phyloP scores from a whole-genome alignment of 2,113 vertebrate species.

The Aspidoscelis tigris region DNA sequence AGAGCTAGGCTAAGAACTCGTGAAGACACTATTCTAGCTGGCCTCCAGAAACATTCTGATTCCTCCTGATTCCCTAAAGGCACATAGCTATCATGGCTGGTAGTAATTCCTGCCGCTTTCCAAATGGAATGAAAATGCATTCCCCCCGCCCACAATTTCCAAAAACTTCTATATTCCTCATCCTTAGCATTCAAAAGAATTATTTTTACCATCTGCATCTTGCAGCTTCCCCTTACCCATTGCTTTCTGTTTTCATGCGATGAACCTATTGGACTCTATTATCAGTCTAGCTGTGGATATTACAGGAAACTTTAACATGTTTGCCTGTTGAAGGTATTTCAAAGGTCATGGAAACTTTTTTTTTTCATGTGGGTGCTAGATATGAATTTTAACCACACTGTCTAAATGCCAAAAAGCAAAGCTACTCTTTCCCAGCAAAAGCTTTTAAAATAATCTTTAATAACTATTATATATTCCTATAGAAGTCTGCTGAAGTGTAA shows the following conservation, averaged over 20 bases:
- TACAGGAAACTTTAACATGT: neutral
- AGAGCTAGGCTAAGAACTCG: too few species aligned
- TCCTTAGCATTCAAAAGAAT: neutral
- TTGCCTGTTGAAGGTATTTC: neutral
- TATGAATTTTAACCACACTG: neutral
- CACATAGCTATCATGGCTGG: too few species aligned
- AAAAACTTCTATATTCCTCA: neutral
- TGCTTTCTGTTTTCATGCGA: neutral
- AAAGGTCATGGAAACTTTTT: slow-evolving; percentile 30
- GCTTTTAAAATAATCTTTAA: neutral
- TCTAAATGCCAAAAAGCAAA: neutral
- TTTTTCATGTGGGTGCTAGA: neutral
- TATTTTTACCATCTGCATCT: neutral
- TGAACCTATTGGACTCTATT: neutral
- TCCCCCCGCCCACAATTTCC: neutral
- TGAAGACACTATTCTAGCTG: too few species aligned
- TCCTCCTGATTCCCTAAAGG: too few species aligned
- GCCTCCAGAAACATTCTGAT: too few species aligned
- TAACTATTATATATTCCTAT: too few species aligned
- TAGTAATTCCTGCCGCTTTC: too few species aligned
- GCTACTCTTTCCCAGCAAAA: neutral
- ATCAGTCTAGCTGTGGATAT: neutral
- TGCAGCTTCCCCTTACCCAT: neutral
- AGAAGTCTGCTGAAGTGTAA: too few species aligned
- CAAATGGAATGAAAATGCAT: neutral